phyloP scores from a whole-genome alignment of 2,888 invertebrate species.

The Sphaerophoria rueppellii region DNA sequence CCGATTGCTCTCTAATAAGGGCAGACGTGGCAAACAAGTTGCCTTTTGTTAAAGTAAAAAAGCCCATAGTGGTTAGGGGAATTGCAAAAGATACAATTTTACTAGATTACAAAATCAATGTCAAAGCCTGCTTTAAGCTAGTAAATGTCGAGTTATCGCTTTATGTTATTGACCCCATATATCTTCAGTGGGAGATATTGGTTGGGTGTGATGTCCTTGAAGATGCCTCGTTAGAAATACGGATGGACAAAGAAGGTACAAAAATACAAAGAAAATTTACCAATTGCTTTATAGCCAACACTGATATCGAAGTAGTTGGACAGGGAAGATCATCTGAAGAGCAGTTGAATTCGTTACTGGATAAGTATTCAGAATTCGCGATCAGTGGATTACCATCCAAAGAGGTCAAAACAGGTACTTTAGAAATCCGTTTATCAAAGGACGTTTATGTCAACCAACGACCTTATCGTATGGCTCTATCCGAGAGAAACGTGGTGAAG shows the following conservation, averaged over 20 bases:
- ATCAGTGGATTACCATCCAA: slow-evolving; percentile 32
- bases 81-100: slow-evolving; percentile 25
- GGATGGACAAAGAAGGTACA: slow-evolving; percentile 12
- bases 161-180: slow-evolving; percentile 14
- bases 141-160: slow-evolving; percentile 9
- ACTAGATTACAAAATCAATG: slow-evolving; percentile 17
- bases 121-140: slow-evolving; percentile 2
- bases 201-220: slow-evolving; percentile 36
- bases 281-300: slow-evolving; percentile 13
- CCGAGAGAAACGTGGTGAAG: slow-evolving; percentile 36
- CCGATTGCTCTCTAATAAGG: slow-evolving; percentile 33
- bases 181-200: slow-evolving; percentile 29
- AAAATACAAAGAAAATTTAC: slow-evolving; percentile 19
- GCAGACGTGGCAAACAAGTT: slow-evolving; percentile 23
- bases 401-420: slow-evolving; percentile 13
- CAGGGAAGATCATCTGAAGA: slow-evolving; percentile 22
- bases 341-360: slow-evolving; percentile 2
- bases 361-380: slow-evolving; percentile 25
- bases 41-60: slow-evolving; percentile 15
- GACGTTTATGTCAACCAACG: slow-evolving; percentile 7
- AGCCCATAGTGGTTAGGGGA: slow-evolving; percentile 11
- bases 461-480: slow-evolving; percentile 31
- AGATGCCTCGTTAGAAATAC: slow-evolving; percentile 26
- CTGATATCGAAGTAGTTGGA: slow-evolving; percentile 4
- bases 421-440: slow-evolving; percentile 15